These are phyloP conservation scores for Erannis defoliaria DNA, from an alignment of 2,888 invertebrate genomes.

Conservation along the genomic window DNA sequence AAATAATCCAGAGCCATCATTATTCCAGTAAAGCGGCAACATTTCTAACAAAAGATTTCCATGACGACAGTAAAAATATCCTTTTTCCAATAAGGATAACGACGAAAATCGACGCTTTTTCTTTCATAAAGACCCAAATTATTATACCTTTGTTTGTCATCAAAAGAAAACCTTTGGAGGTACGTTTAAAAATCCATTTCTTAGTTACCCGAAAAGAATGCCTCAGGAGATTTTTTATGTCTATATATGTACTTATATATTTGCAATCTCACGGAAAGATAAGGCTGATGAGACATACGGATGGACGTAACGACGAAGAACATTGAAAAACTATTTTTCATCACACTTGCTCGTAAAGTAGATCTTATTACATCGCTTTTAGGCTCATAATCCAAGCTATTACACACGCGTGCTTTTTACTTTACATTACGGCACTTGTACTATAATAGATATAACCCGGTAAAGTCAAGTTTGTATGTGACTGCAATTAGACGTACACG, in stretches of 20 bases:
- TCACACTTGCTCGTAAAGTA: too few species aligned
- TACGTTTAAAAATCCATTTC: conserved; percentile 62
- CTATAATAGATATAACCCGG: too few species aligned
- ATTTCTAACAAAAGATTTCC: conserved; percentile 44
- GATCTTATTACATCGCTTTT: too few species aligned
- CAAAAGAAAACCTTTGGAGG: conserved; percentile 58
- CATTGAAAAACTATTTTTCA: neutral
- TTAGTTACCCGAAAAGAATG: conserved; percentile 50
- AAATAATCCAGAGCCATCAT: conserved; percentile 15
- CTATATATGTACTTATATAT: conserved; percentile 11
- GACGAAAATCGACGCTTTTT: conserved; percentile 55
- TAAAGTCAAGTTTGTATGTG: too few species aligned
- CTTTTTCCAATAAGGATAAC: conserved; percentile 59
- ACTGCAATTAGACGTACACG: too few species aligned
- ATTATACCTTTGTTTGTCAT: conserved; percentile 68
- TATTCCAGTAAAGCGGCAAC: conserved; percentile 21
- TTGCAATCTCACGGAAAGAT: conserved; percentile 13
- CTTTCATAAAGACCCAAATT: conserved; percentile 56
- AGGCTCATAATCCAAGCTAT: too few species aligned
- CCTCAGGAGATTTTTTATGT: conserved; percentile 56
- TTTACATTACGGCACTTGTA: too few species aligned
- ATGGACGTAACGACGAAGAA: neutral
- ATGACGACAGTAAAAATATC: conserved; percentile 52
- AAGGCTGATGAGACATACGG: conserved; percentile 14
- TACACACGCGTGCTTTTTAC: too few species aligned